Evolutionary conservation across 2,888 invertebrate genomes (phyloP).

Genomic region (Scaptomyza reducta): DNA sequence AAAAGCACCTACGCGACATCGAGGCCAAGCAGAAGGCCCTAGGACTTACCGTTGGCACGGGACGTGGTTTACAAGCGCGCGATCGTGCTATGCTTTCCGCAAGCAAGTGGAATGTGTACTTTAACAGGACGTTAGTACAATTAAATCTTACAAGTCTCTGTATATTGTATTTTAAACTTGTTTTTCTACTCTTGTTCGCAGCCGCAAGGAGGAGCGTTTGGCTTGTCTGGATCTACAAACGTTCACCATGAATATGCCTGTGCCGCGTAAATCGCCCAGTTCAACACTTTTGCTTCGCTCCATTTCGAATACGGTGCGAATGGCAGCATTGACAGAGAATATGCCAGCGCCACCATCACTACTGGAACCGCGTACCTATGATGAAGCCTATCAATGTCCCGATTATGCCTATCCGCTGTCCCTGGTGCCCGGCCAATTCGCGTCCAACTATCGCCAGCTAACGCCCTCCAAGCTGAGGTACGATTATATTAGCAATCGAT

Average conservation of each 20-base stretch:
- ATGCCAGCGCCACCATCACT: conserved; percentile 70
- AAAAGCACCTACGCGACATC: conserved; percentile 88
- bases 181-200: conserved; percentile 23
- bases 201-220: conserved; percentile 89
- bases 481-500: conserved; percentile 38
- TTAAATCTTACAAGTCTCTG: not conserved
- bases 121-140: conserved; percentile 87
- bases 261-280: conserved; percentile 85
- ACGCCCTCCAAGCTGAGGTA: conserved; percentile 91
- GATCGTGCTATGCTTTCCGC: conserved; percentile 94
- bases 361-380: conserved; percentile 51
- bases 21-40: conserved; percentile 88
- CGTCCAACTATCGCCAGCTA: conserved; percentile 92
- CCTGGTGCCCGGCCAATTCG: conserved; percentile 98
- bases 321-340: conserved; percentile 63
- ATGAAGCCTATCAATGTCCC: conserved; percentile 58
- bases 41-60: conserved; percentile 78
- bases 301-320: conserved; percentile 59
- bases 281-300: conserved; percentile 76
- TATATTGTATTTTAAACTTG: not conserved
- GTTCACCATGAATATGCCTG: conserved; percentile 92
- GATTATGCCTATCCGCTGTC: conserved; percentile 94
- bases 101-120: conserved; percentile 93
- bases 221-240: conserved; percentile 97
- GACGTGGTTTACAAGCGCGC: conserved; percentile 86